These are phyloP conservation scores for Erinaceus europaeus DNA, from an alignment of 2,113 vertebrate species.

Conservation along the genomic window DNA sequence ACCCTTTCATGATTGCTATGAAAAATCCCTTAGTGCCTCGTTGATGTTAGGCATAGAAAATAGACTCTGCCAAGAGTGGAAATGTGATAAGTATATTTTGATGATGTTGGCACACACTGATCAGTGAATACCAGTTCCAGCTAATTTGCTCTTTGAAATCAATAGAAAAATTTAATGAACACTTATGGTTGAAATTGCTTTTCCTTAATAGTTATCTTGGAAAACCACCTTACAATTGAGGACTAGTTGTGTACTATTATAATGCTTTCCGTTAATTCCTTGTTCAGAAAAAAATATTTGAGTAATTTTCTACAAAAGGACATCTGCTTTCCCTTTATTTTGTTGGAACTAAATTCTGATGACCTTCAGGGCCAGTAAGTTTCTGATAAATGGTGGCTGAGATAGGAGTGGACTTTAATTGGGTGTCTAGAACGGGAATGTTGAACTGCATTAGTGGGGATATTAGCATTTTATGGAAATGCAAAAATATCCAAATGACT, in stretches of 20 bases:
- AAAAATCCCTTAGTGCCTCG: background rate
- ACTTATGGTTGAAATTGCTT: background rate
- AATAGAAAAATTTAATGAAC: constrained; percentile 10
- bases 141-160: constrained; percentile 36
- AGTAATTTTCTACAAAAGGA: constrained; percentile 42
- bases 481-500: constrained; percentile 58
- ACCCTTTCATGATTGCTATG: constrained; percentile 1
- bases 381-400: constrained; percentile 65
- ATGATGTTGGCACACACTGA: background rate
- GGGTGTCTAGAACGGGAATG: constrained; percentile 41
- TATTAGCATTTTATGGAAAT: constrained; percentile 70
- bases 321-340: constrained; percentile 33
- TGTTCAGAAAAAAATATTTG: constrained; percentile 59
- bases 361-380: constrained; percentile 68
- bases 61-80: background rate
- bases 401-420: constrained; percentile 69
- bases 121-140: background rate
- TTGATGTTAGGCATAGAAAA: background rate
- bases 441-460: constrained; percentile 60
- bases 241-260: constrained; percentile 13
- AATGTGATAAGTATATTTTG: background rate
- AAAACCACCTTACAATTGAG: constrained; percentile 42
- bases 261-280: constrained; percentile 39
- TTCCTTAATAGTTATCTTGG: constrained; percentile 37
- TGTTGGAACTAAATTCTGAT: constrained; percentile 57